Base-by-base conservation (phyloP, 1,140 invertebrate genomes). In the Procambarus virginalis region DNA sequence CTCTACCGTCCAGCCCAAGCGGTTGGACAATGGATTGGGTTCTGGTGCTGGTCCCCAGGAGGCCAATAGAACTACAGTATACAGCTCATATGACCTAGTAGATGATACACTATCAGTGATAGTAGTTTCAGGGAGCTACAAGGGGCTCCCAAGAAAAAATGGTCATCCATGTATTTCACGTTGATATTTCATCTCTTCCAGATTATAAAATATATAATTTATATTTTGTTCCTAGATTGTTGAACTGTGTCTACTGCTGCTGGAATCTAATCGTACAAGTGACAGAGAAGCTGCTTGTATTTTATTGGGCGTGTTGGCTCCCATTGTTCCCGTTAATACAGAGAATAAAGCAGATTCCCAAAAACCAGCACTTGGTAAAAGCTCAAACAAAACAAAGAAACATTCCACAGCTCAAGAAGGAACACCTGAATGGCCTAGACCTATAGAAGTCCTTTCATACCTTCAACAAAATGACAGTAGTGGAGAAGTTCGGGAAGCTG, bases 401-500 rank as follows among this genome's bases (percentile, higher is more conserved):
- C 90, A 93, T 92, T 91, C 93, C 93, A 20, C 92, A 93, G 45
- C 93, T 92, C 60, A 93, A 93, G 6, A 94, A 93, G 86, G 68
- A 94, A 45, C 93, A 90, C 91, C 94, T 94, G 89, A 93, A 93
- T 78, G 94, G 94, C 92, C 55, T 64, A 92, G 90, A 9, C 88
- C 86, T 80, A 91, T 90, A 68, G 81, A 90, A 22, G 68, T 91
- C 60, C 78, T 92, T 45, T 91, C 87, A 2, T 90, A 86, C 78
- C 73, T 92, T 22, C 92, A 86, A 83, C 88, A 92, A 77, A 92
- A 90, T 64, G 91, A 92, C 75, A 68, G 79, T 9, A 83, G 86
- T 58, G 78, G 78, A 68, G 87, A 85, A 34, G 89, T 92, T 60
- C 91, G 91, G 84, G 92, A 92, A 70, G 87, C 90, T 45, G 92